Conservation (phyloP, 2,888 invertebrate genomes). For the Mythimna impura region DNA sequence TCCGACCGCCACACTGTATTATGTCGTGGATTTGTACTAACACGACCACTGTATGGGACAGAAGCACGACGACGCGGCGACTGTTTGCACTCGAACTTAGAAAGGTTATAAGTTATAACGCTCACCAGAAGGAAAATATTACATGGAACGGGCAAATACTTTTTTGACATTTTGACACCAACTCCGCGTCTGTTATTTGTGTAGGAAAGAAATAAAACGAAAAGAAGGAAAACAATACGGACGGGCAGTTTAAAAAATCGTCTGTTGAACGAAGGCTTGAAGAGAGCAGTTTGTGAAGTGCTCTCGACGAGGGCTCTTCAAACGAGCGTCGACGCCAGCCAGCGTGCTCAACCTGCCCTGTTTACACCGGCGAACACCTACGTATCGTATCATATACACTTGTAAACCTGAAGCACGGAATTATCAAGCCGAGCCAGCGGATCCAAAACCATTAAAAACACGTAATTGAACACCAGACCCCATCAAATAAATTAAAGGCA, state of each 20-base stretch:
- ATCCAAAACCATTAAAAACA: constrained; percentile 61
- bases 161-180: constrained; percentile 65
- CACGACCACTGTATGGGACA: constrained; percentile 77
- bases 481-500: constrained; percentile 80
- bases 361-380: constrained; percentile 80
- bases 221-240: constrained; percentile 73
- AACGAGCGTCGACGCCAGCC: constrained; percentile 78
- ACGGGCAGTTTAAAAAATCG: constrained; percentile 77
- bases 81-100: constrained; percentile 84
- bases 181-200: constrained; percentile 62
- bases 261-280: constrained; percentile 78
- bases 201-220: constrained; percentile 68
- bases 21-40: constrained; percentile 86
- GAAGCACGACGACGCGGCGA: constrained; percentile 75
- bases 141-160: constrained; percentile 65
- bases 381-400: constrained; percentile 68
- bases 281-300: constrained; percentile 85
- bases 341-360: constrained; percentile 76
- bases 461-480: constrained; percentile 70
- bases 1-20: constrained; percentile 83
- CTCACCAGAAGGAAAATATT: constrained; percentile 70
- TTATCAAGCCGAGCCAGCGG: constrained; percentile 36
- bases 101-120: constrained; percentile 76
- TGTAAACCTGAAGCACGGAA: constrained; percentile 55
- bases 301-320: constrained; percentile 79